These are phyloP conservation scores for Protomyctophum bolini DNA, from an alignment of 2,113 vertebrate genomes.

Conservation along the genomic window DNA sequence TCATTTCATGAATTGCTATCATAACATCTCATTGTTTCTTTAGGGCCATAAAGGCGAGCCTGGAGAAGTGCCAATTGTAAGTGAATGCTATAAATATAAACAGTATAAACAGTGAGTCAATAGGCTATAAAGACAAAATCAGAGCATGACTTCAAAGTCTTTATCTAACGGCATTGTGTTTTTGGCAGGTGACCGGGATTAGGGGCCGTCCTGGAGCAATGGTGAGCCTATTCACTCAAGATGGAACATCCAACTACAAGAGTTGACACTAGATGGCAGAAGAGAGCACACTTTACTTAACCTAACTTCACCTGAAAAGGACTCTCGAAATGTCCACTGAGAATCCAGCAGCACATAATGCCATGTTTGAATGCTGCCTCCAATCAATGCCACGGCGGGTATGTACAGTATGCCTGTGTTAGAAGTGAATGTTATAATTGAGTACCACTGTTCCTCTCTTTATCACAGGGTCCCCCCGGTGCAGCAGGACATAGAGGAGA, in stretches of 20 bases:
- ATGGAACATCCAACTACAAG: constrained; percentile 11
- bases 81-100: constrained; percentile 45
- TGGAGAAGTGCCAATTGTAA: constrained; percentile 91
- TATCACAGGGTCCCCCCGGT: constrained; percentile 90
- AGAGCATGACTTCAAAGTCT: neutral
- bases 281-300: constrained; percentile 54
- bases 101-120: rapidly evolving
- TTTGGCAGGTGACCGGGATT: constrained; percentile 86
- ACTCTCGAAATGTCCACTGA: neutral
- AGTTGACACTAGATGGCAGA: constrained; percentile 74
- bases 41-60: constrained; percentile 98
- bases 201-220: constrained; percentile 89
- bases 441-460: constrained; percentile 36
- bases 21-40: constrained; percentile 25
- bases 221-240: constrained; percentile 77
- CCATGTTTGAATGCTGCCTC: neutral
- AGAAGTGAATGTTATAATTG: neutral
- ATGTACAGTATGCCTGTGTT: neutral
- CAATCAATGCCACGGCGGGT: neutral
- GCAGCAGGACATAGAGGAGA: constrained; percentile 88
- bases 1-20: neutral
- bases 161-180: neutral
- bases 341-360: no score
- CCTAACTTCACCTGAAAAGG: constrained; percentile 33
- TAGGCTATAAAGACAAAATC: neutral